Conservation (phyloP, 2,113 vertebrate genomes). For the Xiphophorus maculatus region DNA sequence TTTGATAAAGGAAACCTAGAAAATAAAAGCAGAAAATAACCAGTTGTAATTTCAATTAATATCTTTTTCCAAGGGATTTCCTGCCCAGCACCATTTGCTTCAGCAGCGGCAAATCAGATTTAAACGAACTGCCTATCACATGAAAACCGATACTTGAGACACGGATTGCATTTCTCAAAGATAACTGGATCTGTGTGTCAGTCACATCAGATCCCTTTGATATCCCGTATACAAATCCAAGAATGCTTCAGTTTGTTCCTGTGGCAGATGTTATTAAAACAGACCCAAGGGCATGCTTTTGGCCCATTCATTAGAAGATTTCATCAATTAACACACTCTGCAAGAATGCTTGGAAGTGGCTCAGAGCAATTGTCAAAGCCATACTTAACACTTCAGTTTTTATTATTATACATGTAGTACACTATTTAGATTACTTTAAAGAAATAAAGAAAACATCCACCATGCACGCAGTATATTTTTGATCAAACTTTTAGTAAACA, state of each 20-base stretch:
- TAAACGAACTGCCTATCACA: background rate
- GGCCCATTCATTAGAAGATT: constrained; percentile 53
- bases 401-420: background rate
- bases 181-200: constrained; percentile 42
- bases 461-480: too few species aligned
- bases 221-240: constrained; percentile 33
- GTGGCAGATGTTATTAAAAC: constrained; percentile 58
- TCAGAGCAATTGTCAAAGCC: constrained; percentile 3
- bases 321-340: constrained; percentile 58
- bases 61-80: background rate
- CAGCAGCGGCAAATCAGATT: constrained; percentile 7
- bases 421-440: background rate
- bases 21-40: background rate
- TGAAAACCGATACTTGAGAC: constrained; percentile 10
- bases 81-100: background rate
- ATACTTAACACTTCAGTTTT: background rate
- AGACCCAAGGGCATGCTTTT: constrained; percentile 45
- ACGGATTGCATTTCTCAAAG: constrained; percentile 46
- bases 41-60: background rate
- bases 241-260: constrained; percentile 30
- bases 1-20: too few species aligned
- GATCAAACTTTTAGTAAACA: too few species aligned
- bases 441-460: background rate
- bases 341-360: constrained; percentile 12
- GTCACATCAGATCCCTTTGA: constrained; percentile 28